phyloP scores from a whole-genome alignment of 2,113 vertebrate species.

The Vulpes ferrilata region DNA sequence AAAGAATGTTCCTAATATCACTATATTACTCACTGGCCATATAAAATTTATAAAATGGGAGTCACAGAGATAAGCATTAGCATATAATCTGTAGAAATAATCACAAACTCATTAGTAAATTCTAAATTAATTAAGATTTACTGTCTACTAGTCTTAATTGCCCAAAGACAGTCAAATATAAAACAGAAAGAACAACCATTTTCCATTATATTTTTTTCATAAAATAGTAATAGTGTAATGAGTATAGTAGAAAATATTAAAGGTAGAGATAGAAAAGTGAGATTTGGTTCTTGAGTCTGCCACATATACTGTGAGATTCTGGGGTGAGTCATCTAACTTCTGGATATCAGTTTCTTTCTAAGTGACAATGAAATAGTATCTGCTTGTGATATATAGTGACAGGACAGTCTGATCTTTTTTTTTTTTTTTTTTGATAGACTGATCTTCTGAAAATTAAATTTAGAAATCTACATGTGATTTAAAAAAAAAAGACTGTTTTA shows the following conservation, averaged over 20 bases:
- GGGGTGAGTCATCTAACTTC: neutral
- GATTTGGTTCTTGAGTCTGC: neutral
- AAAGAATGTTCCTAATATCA: conserved; percentile 17
- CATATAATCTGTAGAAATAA: neutral
- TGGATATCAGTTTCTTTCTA: neutral
- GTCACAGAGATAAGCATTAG: neutral
- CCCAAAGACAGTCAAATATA: neutral
- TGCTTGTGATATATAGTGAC: neutral
- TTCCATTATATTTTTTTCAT: conserved; percentile 29
- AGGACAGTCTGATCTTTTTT: neutral
- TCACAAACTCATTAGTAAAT: neutral
- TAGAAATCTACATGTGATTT: neutral
- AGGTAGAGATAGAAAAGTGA: neutral
- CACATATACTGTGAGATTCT: neutral
- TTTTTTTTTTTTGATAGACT: neutral
- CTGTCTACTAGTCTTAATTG: neutral
- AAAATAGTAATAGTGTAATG: neutral
- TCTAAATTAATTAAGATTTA: neutral
- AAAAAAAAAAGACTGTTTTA: neutral
- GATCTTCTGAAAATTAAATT: neutral
- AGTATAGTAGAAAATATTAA: neutral
- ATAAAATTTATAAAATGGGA: neutral
- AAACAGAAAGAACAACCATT: neutral
- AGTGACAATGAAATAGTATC: neutral
- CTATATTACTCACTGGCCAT: neutral